A percentile compares a stretch with the other conserved stretches of the same genome.
These are phyloP conservation scores for Phalacrocorax carbo DNA, from an alignment of 2,113 vertebrate genomes.

Conservation along the genomic window DNA sequence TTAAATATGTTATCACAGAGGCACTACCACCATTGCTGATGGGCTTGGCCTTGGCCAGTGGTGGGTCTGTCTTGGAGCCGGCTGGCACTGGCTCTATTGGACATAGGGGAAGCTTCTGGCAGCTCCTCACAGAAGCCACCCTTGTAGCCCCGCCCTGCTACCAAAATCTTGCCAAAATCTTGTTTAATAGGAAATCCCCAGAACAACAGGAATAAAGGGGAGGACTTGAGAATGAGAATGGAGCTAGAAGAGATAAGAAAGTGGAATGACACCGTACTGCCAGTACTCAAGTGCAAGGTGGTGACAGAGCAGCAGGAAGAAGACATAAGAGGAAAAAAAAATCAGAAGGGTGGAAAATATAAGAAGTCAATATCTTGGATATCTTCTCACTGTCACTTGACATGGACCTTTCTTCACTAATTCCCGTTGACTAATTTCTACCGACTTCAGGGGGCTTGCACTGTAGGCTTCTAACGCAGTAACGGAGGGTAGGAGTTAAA, in stretches of 20 bases:
- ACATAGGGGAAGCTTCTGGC: background rate
- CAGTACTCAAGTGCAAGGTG: background rate
- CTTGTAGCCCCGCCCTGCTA: background rate
- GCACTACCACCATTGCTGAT: fast-evolving
- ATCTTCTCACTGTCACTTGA: background rate
- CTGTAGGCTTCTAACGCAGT: background rate
- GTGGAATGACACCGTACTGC: background rate
- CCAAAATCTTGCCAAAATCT: background rate
- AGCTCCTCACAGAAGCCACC: background rate
- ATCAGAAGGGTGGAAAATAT: background rate
- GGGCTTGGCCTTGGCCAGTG: background rate
- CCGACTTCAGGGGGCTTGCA: background rate
- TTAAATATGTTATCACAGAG: background rate
- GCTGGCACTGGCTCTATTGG: background rate
- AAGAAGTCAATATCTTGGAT: background rate
- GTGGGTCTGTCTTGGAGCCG: fast-evolving
- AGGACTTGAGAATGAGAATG: background rate
- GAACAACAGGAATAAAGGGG: background rate
- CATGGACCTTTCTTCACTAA: background rate
- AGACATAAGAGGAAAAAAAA: background rate
- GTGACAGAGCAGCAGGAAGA: background rate
- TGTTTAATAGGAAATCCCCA: background rate
- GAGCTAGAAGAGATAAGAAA: background rate
- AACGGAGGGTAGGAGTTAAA: background rate
- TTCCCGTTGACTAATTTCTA: background rate